Percentiles rank a stretch among this genome's conserved stretches.
phyloP scores from a whole-genome alignment of 2,888 invertebrate species.

The Tetranychus piercei region DNA sequence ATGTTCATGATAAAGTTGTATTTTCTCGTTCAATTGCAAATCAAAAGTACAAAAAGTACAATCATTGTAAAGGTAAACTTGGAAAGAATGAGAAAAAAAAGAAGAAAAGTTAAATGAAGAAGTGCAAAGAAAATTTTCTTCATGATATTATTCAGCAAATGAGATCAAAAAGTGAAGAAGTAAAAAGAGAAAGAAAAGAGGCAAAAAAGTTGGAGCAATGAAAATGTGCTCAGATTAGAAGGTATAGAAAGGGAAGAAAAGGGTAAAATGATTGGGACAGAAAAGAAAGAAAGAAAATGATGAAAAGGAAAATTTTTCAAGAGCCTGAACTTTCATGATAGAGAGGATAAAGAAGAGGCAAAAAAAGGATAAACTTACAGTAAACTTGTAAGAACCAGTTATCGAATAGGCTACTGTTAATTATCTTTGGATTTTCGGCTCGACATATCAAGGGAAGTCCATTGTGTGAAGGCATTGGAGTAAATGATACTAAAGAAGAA shows the following conservation, averaged over 20 bases:
- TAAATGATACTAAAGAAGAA: slow-evolving; percentile 2
- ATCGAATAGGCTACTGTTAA: slow-evolving; percentile 1
- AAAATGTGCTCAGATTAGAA: too few species aligned
- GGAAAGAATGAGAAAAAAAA: neutral
- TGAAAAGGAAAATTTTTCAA: neutral
- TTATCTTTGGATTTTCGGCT: slow-evolving; percentile 6
- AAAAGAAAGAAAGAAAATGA: neutral
- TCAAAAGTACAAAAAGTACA: neutral
- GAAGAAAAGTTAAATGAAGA: neutral
- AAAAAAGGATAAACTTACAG: slow-evolving; percentile 5
- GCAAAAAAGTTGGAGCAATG: too few species aligned
- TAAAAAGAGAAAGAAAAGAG: neutral
- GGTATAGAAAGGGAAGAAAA: too few species aligned
- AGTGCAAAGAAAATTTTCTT: neutral
- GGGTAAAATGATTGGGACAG: too few species aligned
- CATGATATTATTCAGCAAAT: neutral
- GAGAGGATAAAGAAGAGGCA: neutral
- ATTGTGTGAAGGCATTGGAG: slow-evolving; percentile 4
- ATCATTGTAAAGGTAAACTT: neutral
- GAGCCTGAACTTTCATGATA: too few species aligned
- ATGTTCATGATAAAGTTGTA: too few species aligned
- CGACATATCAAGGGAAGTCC: slow-evolving; percentile 4
- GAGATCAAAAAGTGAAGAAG: neutral
- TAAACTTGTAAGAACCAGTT: slow-evolving; percentile 1
- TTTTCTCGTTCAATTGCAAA: neutral